A percentile compares a stretch with the other conserved stretches of the same genome.
These are phyloP conservation scores for Hiodon tergisus DNA, from an alignment of 2,113 vertebrate genomes.

Conservation along the genomic window DNA sequence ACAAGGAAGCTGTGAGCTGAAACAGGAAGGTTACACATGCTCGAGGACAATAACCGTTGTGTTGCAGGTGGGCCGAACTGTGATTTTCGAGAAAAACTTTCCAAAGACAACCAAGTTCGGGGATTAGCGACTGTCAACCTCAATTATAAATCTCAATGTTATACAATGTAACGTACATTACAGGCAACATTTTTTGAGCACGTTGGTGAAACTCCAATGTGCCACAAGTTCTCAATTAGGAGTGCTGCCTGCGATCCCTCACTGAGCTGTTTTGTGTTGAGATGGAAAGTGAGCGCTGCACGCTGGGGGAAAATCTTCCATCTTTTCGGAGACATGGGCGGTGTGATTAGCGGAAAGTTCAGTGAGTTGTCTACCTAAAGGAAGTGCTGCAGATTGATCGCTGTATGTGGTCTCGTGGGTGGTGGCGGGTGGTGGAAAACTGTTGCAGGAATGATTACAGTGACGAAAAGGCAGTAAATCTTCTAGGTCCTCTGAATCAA, in stretches of 20 bases:
- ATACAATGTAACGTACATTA: background rate
- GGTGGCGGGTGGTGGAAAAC: constrained; percentile 34
- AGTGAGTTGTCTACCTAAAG: constrained; percentile 6
- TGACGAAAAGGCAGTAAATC: background rate
- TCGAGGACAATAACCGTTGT: too few species aligned
- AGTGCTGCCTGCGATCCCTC: background rate
- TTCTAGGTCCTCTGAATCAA: constrained; percentile 5
- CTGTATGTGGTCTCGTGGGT: constrained; percentile 25
- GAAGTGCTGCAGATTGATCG: constrained; percentile 33
- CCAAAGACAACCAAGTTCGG: too few species aligned
- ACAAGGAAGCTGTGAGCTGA: too few species aligned
- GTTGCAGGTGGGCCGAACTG: too few species aligned
- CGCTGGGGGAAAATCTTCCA: background rate
- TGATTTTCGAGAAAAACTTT: too few species aligned
- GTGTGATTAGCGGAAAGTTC: constrained; percentile 17
- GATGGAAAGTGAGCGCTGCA: constrained; percentile 5
- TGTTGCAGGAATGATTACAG: background rate
- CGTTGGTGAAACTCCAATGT: background rate
- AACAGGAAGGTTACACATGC: too few species aligned
- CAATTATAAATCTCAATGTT: too few species aligned
- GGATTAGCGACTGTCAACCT: too few species aligned
- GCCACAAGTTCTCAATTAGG: background rate
- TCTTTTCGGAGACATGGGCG: constrained; percentile 13
- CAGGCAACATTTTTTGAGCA: background rate
- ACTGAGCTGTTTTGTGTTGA: background rate